phyloP scores from a whole-genome alignment of 1,140 invertebrate genomes.

The Archivesica marissinica region DNA sequence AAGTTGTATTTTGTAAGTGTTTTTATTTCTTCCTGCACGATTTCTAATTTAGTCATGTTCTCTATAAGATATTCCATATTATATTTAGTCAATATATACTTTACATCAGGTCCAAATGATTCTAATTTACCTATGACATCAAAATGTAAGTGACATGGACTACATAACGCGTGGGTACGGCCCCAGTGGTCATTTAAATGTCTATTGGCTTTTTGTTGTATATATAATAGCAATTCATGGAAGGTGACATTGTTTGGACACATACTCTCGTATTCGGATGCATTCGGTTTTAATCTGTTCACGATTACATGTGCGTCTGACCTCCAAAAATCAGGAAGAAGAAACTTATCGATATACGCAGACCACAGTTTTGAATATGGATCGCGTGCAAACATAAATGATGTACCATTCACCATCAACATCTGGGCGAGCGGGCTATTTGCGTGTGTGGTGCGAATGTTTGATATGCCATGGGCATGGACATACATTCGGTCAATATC shows the following conservation, averaged over 20 bases:
- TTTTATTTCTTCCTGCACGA: not conserved
- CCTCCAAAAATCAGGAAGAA: conserved; percentile 62
- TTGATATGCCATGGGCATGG: not conserved
- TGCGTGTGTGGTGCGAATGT: not conserved
- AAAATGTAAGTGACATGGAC: conserved; percentile 51
- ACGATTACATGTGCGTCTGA: conserved; percentile 30
- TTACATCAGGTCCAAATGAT: conserved; percentile 43
- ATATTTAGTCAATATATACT: conserved; percentile 27
- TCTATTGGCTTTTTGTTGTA: not conserved
- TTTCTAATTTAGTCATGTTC: not conserved
- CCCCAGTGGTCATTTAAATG: conserved; percentile 64
- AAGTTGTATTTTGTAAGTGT: conserved; percentile 46
- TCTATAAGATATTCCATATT: conserved; percentile 9
- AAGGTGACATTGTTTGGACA: conserved; percentile 69
- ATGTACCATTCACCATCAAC: not conserved
- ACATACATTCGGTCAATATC: conserved; percentile 39
- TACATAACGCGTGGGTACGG: conserved; percentile 59
- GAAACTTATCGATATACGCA: conserved; percentile 69
- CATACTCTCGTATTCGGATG: conserved; percentile 3
- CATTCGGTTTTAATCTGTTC: not conserved
- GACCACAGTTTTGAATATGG: conserved; percentile 69
- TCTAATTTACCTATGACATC: conserved; percentile 57
- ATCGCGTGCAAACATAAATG: conserved; percentile 66
- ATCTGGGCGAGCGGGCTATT: not conserved
- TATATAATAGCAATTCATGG: conserved; percentile 63